These are phyloP conservation scores for Speoplatyrhinus poulsoni DNA, from an alignment of 2,113 vertebrate species.

Conservation along the genomic window DNA sequence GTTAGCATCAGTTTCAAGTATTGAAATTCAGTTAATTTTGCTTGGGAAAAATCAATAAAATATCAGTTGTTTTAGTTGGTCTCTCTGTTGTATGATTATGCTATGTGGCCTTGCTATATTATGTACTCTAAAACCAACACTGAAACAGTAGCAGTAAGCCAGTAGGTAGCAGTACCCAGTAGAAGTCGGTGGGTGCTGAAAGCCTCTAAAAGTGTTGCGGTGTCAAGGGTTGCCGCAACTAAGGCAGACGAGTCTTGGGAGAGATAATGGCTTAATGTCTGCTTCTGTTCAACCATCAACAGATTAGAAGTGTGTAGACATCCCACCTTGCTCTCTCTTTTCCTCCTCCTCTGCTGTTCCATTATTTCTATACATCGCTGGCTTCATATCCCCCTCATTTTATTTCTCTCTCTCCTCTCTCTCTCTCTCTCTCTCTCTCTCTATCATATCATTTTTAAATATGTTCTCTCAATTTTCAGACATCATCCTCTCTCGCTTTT, in stretches of 20 bases:
- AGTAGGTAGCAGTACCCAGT: no score
- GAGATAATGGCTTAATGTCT: constrained; percentile 71
- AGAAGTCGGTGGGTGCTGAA: no score
- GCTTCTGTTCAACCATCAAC: constrained; percentile 70
- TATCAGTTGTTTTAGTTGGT: no score
- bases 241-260: constrained; percentile 43
- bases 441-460: constrained; percentile 50
- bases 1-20: no score
- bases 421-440: constrained; percentile 9
- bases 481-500: constrained; percentile 40
- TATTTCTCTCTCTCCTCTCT: constrained; percentile 16
- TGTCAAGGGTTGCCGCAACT: constrained; percentile 34
- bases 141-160: no score
- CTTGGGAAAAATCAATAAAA: no score
- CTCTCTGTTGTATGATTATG: no score
- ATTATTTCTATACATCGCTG: background rate
- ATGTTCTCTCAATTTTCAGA: constrained; percentile 58
- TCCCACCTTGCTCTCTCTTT: constrained; percentile 36
- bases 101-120: constrained; percentile 9
- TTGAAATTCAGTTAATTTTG: no score
- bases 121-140: no score
- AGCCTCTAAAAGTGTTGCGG: no score
- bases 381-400: constrained; percentile 13
- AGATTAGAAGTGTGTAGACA: constrained; percentile 69
- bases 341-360: constrained; percentile 3